Evolutionary conservation across 2,888 invertebrate genomes (phyloP).

Genomic region (Cosmorhoe ocellata): DNA sequence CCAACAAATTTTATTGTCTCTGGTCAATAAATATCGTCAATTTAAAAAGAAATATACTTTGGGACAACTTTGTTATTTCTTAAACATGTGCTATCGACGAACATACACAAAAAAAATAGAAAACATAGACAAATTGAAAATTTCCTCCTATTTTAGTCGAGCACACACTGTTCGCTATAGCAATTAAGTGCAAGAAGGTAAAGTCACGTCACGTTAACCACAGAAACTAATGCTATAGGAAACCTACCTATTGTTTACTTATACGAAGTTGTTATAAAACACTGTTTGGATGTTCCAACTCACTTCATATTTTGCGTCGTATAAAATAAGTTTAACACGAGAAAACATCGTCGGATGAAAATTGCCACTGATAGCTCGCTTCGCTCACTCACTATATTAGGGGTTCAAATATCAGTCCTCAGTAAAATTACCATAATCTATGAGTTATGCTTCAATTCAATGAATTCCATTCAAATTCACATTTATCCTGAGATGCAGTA

Average conservation of each 20-base stretch:
- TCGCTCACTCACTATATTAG: too few relatives aligned
- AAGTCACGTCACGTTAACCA: not conserved
- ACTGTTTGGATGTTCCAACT: conserved; percentile 4
- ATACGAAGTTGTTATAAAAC: conserved; percentile 13
- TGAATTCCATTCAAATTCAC: conserved; percentile 18
- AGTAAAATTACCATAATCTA: conserved; percentile 27
- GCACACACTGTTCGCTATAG: too few relatives aligned
- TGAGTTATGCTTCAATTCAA: conserved; percentile 23
- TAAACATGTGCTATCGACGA: too few relatives aligned
- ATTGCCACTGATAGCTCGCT: too few relatives aligned
- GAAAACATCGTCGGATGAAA: conserved; percentile 1
- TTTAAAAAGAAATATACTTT: too few relatives aligned
- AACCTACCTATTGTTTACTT: conserved; percentile 4
- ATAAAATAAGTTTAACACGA: conserved; percentile 9
- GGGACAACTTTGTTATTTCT: too few relatives aligned
- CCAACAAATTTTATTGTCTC: too few relatives aligned
- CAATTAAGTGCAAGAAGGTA: too few relatives aligned
- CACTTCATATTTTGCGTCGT: conserved; percentile 1
- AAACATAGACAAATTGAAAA: too few relatives aligned
- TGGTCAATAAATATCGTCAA: too few relatives aligned
- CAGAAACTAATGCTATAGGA: not conserved
- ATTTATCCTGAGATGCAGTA: conserved; percentile 9
- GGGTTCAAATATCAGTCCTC: conserved; percentile 20
- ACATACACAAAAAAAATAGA: too few relatives aligned
- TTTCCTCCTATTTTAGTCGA: too few relatives aligned